Evolutionary conservation across 2,113 vertebrate genomes (phyloP), one percentile per base, ranked within the genome.

Genomic region (Solenodon paradoxus): DNA sequence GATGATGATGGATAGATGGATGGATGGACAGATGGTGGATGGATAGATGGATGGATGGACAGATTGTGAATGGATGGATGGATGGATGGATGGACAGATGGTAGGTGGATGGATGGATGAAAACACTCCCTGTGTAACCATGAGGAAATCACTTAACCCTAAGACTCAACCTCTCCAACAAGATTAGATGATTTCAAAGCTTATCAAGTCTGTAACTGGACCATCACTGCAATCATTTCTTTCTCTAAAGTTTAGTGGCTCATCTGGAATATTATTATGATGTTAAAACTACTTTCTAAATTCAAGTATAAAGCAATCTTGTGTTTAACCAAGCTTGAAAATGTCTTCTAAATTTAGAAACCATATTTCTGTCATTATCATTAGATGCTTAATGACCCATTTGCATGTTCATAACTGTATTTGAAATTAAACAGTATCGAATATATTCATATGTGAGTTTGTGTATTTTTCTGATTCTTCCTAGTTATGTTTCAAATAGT

Each of bases 391-490:
- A 92, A 68, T 59, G 51, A 72, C 22, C 24, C 28, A 59, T 53
- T 90, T 88, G 7, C 11, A 59, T 92, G 17, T 89, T 83, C 26
- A 49, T 86, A 80, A 75, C 35, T 85, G 35, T 51, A n/a, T 22
- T 75, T 81, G 63, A 84, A 82, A 88, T 79, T 85, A 91, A 89
- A 81, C 55, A 94, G 9, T 61, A 19, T 82, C 38, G 5, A 78
- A 82, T 79, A 80, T 53, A 77, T 87, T 72, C n/a, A 68, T 35
- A 15, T 55, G 26, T 35, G 22, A 95, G 61, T 49, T 61, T 45
- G 24, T 88, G 69, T 96, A 66, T 72, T 88, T 79, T 96, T 90
- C 59, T 77, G 83, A 71, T 88, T 82, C n/a, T 83, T 64, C 68
- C 22, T 19, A 68, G 11, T 78, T 68, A 63, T 84, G 28, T 75